Evolutionary conservation across 2,113 vertebrate genomes (phyloP).

Genomic region (Leptodactylus fuscus): DNA sequence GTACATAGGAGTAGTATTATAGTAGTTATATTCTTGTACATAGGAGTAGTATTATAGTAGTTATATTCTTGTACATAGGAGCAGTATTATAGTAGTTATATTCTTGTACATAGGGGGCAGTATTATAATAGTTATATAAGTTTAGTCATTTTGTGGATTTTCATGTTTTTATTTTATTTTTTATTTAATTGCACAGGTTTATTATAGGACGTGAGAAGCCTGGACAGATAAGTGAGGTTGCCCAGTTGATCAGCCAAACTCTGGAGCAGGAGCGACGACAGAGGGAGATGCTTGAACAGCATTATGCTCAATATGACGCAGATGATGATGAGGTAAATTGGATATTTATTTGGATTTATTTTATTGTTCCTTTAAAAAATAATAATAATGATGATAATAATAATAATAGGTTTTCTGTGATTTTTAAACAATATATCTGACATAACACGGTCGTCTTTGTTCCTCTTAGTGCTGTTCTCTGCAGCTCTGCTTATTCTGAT

Average conservation of each 20-base stretch:
- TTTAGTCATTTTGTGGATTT: not conserved
- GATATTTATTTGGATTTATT: not conserved
- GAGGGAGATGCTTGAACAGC: slow-evolving; percentile 93
- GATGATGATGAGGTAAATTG: slow-evolving; percentile 93
- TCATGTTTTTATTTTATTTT: not conserved
- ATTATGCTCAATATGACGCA: slow-evolving; percentile 93
- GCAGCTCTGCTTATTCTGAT: no score
- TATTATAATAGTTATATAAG: not conserved
- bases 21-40: slow-evolving; percentile 8
- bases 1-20: not conserved
- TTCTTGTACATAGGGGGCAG: not conserved
- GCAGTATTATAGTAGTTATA: slow-evolving; percentile 1
- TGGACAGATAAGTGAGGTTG: slow-evolving; percentile 96
- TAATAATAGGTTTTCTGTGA: no score
- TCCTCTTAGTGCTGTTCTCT: no score
- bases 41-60: slow-evolving; percentile 2
- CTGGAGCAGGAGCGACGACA: slow-evolving; percentile 94
- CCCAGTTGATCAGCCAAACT: slow-evolving; percentile 95
- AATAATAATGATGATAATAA: no score
- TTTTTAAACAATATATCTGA: no score
- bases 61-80: not conserved
- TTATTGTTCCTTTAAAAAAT: no score
- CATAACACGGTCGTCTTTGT: no score
- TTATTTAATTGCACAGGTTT: slow-evolving; percentile 79
- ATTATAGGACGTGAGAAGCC: slow-evolving; percentile 95